Conservation (phyloP, 2,888 invertebrate genomes). For the Spicauda simplicius region DNA sequence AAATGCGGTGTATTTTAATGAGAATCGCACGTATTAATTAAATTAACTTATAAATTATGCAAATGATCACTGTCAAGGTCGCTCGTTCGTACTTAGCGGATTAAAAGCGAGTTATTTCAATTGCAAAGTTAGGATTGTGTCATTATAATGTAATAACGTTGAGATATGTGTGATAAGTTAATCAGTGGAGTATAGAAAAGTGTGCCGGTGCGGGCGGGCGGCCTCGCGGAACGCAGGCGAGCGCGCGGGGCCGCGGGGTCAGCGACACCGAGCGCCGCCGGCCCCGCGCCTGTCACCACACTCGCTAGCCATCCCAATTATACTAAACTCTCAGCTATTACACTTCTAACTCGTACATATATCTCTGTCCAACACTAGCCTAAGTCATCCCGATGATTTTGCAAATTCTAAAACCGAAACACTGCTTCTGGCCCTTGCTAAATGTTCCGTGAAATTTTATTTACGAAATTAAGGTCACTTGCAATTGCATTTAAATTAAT, state of each 20-base stretch:
- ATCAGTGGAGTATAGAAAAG: constrained; percentile 50
- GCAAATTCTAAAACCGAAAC: background rate
- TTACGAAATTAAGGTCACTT: background rate
- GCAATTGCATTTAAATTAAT: background rate
- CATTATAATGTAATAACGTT: constrained; percentile 4
- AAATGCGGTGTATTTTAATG: background rate
- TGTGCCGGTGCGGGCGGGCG: constrained; percentile 50
- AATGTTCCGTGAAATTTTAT: too few species aligned
- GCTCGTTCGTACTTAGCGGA: background rate
- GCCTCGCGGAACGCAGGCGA: constrained; percentile 55
- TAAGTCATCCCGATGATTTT: background rate
- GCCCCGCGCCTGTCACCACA: constrained; percentile 50
- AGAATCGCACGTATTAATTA: background rate
- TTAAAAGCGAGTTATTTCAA: background rate
- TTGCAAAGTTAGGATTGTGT: constrained; percentile 18
- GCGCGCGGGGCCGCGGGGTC: constrained; percentile 65
- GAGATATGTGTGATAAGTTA: constrained; percentile 37
- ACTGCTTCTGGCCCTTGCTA: background rate
- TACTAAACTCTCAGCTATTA: constrained; percentile 6
- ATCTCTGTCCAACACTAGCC: background rate
- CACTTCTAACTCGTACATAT: background rate
- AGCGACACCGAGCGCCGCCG: constrained; percentile 63
- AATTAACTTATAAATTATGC: constrained; percentile 9
- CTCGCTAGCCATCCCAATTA: constrained; percentile 42
- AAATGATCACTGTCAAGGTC: constrained; percentile 26